Percentiles rank a stretch among this genome's conserved stretches.
Conservation (phyloP, 1,140 invertebrate genomes). For the Thaumetopoea pityocampa region DNA sequence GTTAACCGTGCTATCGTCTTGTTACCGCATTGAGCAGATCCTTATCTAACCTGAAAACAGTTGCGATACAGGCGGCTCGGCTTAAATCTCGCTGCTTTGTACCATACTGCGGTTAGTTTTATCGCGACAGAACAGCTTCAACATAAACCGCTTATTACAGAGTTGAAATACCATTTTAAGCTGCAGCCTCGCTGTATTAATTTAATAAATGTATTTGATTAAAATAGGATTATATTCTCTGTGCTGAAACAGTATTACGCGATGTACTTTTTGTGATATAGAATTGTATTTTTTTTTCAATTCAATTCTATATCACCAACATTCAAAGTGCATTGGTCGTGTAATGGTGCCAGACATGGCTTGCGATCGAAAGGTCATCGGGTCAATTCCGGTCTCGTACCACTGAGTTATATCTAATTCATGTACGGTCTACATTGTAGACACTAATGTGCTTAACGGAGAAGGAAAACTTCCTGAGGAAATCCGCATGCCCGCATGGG, state of each 20-base stretch:
- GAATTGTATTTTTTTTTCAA: neutral
- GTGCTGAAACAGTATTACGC: no score
- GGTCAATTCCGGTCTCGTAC: no score
- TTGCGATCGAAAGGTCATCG: no score
- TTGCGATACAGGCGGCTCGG: constrained; percentile 17
- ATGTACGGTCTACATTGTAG: no score
- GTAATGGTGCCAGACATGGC: no score
- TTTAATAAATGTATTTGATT: neutral
- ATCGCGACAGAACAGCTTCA: constrained; percentile 14
- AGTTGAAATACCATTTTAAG: constrained; percentile 2
- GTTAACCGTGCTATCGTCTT: constrained; percentile 17
- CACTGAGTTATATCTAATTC: no score
- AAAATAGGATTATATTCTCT: no score
- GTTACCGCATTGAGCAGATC: constrained; percentile 24
- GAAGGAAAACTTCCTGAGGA: no score
- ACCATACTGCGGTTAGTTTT: constrained; percentile 13
- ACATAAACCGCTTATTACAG: constrained; percentile 11
- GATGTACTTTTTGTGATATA: neutral
- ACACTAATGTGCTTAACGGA: no score
- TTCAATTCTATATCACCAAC: constrained; percentile 2
- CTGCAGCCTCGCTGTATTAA: neutral
- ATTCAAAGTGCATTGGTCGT: no score
- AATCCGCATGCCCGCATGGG: no score
- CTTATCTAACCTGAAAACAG: constrained; percentile 17
- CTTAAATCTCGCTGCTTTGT: constrained; percentile 19